Evolutionary conservation across 2,113 vertebrate species (phyloP).

Genomic region (Channa argus): DNA sequence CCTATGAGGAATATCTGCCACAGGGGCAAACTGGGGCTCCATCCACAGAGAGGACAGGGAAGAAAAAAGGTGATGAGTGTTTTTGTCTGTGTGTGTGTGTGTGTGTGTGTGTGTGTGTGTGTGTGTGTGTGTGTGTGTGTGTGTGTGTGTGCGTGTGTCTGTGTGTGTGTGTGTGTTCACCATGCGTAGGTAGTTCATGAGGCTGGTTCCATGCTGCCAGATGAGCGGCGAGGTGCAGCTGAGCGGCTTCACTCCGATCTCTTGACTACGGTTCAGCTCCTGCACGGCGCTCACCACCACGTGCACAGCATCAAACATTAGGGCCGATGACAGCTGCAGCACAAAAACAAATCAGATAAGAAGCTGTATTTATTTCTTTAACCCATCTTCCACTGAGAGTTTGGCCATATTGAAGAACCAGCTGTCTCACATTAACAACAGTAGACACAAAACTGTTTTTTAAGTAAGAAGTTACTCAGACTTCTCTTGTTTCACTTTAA

Average conservation of each 20-base stretch:
- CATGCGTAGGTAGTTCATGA: conserved; percentile 95
- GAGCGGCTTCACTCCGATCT: conserved; percentile 90
- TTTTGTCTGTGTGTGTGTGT: not conserved
- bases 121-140: conserved; percentile 48
- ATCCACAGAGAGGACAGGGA: too few species aligned
- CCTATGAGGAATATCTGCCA: too few species aligned
- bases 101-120: conserved; percentile 48
- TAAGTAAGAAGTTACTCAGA: too few species aligned
- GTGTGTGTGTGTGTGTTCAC: conserved; percentile 71
- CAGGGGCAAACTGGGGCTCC: too few species aligned
- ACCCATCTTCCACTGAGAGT: too few species aligned
- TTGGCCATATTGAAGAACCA: too few species aligned
- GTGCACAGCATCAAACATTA: conserved; percentile 92
- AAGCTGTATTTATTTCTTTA: too few species aligned
- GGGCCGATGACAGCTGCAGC: conserved; percentile 87
- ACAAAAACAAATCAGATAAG: not conserved
- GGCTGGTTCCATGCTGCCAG: conserved; percentile 93
- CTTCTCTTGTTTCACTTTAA: too few species aligned
- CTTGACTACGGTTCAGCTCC: conserved; percentile 92
- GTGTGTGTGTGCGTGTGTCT: conserved; percentile 37
- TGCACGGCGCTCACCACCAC: conserved; percentile 91
- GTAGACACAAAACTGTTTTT: too few species aligned
- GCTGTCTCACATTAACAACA: too few species aligned
- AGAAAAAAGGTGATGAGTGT: too few species aligned
- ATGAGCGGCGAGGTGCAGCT: conserved; percentile 90